Conservation (phyloP, 1,140 invertebrate genomes). For the Drosophila simulans region DNA sequence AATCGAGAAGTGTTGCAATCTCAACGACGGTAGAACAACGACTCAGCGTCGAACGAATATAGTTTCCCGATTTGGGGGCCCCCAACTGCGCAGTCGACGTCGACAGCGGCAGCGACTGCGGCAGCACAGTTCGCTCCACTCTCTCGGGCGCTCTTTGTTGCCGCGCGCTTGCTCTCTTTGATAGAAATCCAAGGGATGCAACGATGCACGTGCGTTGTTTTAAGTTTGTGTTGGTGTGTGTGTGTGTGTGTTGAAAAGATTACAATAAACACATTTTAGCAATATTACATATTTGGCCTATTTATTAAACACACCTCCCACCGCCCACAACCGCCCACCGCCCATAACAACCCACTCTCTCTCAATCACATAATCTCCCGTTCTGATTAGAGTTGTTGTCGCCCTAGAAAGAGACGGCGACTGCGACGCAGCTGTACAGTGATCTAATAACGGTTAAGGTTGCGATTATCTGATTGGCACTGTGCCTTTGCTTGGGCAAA, state of each 20-base stretch:
- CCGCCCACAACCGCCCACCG: slow-evolving; percentile 8
- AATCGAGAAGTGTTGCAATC: slow-evolving; percentile 80
- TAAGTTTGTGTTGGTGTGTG: slow-evolving; percentile 12
- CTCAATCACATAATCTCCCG: slow-evolving; percentile 1
- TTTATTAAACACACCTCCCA: slow-evolving; percentile 65
- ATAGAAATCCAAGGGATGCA: slow-evolving; percentile 64
- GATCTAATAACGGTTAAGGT: slow-evolving; percentile 52
- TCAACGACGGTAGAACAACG: slow-evolving; percentile 83
- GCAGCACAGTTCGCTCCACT: background rate
- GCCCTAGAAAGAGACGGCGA: slow-evolving; percentile 6
- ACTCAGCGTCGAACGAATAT: slow-evolving; percentile 62
- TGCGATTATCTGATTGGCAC: slow-evolving; percentile 46
- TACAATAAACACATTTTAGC: slow-evolving; percentile 83
- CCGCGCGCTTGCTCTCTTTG: slow-evolving; percentile 47
- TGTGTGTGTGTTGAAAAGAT: slow-evolving; percentile 57
- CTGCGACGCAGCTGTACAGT: slow-evolving; percentile 42
- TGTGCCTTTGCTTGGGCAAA: slow-evolving; percentile 17
- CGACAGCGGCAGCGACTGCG: slow-evolving; percentile 2
- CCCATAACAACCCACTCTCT: slow-evolving; percentile 11
- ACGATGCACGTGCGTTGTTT: slow-evolving; percentile 63
- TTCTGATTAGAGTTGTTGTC: slow-evolving; percentile 53
- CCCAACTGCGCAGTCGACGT: slow-evolving; percentile 56
- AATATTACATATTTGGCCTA: slow-evolving; percentile 83
- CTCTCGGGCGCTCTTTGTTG: slow-evolving; percentile 36
- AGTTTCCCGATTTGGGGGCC: slow-evolving; percentile 62